Conservation (phyloP, 2,888 invertebrate species). For the Fragum whitleyi region DNA sequence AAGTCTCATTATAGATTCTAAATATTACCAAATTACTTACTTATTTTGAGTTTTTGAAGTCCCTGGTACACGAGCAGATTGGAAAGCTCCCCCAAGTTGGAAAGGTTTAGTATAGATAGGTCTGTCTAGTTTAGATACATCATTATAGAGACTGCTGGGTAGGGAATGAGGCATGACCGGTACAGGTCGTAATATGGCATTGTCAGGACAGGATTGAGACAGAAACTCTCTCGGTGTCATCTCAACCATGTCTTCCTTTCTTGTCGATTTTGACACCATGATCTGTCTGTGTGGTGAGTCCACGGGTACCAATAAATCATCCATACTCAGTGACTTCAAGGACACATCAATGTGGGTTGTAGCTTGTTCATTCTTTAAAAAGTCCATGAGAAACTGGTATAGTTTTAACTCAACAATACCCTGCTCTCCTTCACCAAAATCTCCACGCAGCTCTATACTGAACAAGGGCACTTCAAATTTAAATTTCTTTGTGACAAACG, state of each 20-base stretch:
- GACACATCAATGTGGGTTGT: conserved; percentile 91
- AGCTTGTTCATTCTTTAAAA: conserved; percentile 89
- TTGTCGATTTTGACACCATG: conserved; percentile 86
- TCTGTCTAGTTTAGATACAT: conserved; percentile 38
- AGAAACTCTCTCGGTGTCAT: conserved; percentile 86
- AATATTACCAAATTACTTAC: too few species aligned
- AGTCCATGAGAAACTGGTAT: conserved; percentile 92
- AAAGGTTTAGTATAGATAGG: conserved; percentile 35
- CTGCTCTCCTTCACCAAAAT: conserved; percentile 83
- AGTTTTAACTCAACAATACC: conserved; percentile 93
- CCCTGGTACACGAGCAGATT: conserved; percentile 2
- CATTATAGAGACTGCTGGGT: conserved; percentile 79
- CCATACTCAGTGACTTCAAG: conserved; percentile 94
- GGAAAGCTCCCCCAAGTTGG: conserved; percentile 33
- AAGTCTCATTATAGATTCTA: too few species aligned
- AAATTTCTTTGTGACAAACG: conserved; percentile 72
- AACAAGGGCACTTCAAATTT: conserved; percentile 82
- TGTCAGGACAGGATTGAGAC: conserved; percentile 92
- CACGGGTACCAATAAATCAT: conserved; percentile 92
- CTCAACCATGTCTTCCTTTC: conserved; percentile 43
- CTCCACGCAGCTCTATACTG: conserved; percentile 82
- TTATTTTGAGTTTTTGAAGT: neutral
- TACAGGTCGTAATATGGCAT: conserved; percentile 78
- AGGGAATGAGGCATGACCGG: conserved; percentile 87
- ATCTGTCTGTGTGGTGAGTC: conserved; percentile 93